These are phyloP conservation scores for Argyrosomus regius DNA, from an alignment of 2,797 vertebrate species.

Conservation along the genomic window DNA sequence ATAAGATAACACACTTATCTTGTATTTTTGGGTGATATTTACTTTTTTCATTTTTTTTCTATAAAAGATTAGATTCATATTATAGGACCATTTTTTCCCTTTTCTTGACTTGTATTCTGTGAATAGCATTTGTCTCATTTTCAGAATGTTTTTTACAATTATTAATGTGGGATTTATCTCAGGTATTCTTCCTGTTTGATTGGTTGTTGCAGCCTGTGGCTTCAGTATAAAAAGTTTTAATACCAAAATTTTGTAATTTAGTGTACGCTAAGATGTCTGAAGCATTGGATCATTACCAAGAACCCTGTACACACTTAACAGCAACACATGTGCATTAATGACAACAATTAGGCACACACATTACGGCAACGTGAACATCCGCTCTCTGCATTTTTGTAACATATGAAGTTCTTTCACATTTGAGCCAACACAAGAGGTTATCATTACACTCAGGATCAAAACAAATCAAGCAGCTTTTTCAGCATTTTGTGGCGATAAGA, in stretches of 20 bases:
- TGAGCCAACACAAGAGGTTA: conserved; percentile 49
- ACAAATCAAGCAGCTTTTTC: conserved; percentile 59
- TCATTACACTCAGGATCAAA: conserved; percentile 53
- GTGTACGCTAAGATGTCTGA: neutral
- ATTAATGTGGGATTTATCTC: neutral
- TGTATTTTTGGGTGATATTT: neutral
- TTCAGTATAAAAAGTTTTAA: neutral
- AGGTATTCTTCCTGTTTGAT: neutral
- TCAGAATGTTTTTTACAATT: neutral
- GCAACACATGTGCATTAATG: neutral
- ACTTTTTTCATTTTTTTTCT: neutral
- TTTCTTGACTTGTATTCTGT: neutral
- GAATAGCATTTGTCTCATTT: neutral
- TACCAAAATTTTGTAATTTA: conserved; percentile 6
- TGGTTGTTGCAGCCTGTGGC: neutral
- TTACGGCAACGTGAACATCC: conserved; percentile 11
- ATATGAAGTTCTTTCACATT: conserved; percentile 26
- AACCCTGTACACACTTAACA: neutral
- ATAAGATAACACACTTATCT: too few relatives aligned
- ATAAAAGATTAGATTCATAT: neutral
- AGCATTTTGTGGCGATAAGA: conserved; percentile 56
- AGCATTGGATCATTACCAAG: neutral
- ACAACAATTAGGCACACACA: neutral
- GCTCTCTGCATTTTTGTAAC: conserved; percentile 10
- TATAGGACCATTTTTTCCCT: neutral